Base-by-base conservation (phyloP, 2,113 vertebrate species). In the Alosa alosa region DNA sequence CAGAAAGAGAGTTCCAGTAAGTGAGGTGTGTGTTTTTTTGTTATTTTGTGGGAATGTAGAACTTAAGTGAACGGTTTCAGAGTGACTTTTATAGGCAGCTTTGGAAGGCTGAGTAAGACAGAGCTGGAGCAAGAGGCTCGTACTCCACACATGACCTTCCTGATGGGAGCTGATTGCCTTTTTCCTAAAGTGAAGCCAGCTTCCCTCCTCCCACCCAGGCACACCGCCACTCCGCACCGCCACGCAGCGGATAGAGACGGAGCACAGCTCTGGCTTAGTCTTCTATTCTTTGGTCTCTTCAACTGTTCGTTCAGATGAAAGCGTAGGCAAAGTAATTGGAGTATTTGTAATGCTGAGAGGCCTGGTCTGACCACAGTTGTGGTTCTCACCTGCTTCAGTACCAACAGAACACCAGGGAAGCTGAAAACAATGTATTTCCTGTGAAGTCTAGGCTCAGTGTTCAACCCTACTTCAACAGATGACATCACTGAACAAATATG, bases 181-280 rank as follows among this genome's bases (percentile, higher is more conserved):
- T 89, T 84, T 87, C 84, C 82, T 89, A 46, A 31, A 47, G 46
- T 39, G 17, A 39, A 72, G 86, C 86, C 88, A 86, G 78, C 36
- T 0, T 78, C 72, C 18, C 36, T 50, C 55, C 52, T 78, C 81
- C 81, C 72, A 1, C 36, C 41, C 57, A 41, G 45, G 81, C 81
- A 46, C 44, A 46, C 11, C 45, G 81, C 84, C 81, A 82, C 86
- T 55, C 39, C 83, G 82, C 75, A 44, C 41, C 4, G 41, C 41
- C 41, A 44, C 18, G 64, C n/a, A 36, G 49, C 49, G 13, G 31
- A 31, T 20, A n/a, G 81, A 85, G 52, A 75, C 22, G 44, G 82
- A 84, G 25, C 47, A 78, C 57, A 39, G 46, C 41, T 75, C 36
- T 31, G 31, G 31, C 25, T 20, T 64, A 64, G 25, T 31, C 6